A percentile compares a stretch with the other conserved stretches of the same genome.
Conservation (phyloP, 1,140 invertebrate species). For the Monochamus saltuarius region DNA sequence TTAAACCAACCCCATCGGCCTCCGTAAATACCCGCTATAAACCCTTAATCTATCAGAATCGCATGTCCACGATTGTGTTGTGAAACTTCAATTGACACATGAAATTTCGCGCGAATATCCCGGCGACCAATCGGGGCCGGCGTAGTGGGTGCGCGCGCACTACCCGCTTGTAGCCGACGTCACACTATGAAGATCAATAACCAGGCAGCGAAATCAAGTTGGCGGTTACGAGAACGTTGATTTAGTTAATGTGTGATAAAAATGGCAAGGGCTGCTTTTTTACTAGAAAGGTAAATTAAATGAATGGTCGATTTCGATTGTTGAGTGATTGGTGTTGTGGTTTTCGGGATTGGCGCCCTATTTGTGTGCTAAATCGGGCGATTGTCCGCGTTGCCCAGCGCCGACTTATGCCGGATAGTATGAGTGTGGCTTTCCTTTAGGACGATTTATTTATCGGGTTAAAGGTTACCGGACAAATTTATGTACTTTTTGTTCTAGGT, state of each 20-base stretch:
- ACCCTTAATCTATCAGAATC: conserved; percentile 30
- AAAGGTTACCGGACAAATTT: conserved; percentile 15
- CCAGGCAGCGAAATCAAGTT: conserved; percentile 45
- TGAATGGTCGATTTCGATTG: conserved; percentile 13
- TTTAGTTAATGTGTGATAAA: conserved; percentile 66
- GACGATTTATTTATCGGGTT: conserved; percentile 23
- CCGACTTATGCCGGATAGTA: too few relatives aligned
- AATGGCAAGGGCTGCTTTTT: conserved; percentile 68
- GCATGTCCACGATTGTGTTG: conserved; percentile 31
- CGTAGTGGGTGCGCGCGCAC: conserved; percentile 30
- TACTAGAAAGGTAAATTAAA: conserved; percentile 62
- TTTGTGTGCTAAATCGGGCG: conserved; percentile 8
- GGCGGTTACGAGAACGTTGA: conserved; percentile 53
- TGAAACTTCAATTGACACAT: conserved; percentile 35
- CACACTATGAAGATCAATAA: conserved; percentile 46
- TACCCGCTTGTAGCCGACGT: conserved; percentile 37
- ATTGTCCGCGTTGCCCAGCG: too few relatives aligned
- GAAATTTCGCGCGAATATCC: conserved; percentile 43
- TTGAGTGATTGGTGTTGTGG: conserved; percentile 1
- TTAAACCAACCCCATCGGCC: not conserved
- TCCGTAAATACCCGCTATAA: not conserved
- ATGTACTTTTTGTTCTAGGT: not conserved
- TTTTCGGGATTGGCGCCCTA: not conserved
- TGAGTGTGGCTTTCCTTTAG: not conserved
- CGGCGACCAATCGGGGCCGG: conserved; percentile 35